These are phyloP conservation scores for Irena cyanogastra DNA, from an alignment of 2,113 vertebrate species.

Conservation along the genomic window DNA sequence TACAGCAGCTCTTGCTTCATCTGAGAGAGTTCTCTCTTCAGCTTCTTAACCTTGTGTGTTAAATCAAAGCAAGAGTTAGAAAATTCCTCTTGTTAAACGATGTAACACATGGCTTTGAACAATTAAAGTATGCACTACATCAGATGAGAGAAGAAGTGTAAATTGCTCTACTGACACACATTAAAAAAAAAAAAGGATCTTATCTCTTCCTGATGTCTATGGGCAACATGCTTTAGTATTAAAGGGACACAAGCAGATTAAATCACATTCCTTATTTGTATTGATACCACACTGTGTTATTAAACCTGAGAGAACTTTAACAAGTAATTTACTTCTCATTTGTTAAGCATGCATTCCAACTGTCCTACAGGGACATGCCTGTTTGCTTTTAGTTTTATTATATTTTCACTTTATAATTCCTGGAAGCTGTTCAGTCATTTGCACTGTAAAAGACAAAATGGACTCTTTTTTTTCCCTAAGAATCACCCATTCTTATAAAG, in stretches of 20 bases:
- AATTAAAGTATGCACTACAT: constrained; percentile 19
- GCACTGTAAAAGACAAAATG: not conserved
- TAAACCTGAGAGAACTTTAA: constrained; percentile 66
- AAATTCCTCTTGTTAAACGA: constrained; percentile 14
- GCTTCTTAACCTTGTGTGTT: constrained; percentile 79
- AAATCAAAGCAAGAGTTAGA: constrained; percentile 62
- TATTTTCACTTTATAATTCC: constrained; percentile 34
- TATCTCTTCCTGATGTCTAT: constrained; percentile 17
- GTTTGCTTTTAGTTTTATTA: constrained; percentile 20
- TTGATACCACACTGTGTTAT: constrained; percentile 59
- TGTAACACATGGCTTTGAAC: not conserved
- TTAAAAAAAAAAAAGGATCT: constrained; percentile 22
- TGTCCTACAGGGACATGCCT: constrained; percentile 26
- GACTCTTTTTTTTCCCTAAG: not conserved
- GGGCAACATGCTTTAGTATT: constrained; percentile 41
- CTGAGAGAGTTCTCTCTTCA: constrained; percentile 83
- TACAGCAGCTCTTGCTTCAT: constrained; percentile 86
- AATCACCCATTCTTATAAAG: not conserved
- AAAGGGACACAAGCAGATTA: constrained; percentile 47
- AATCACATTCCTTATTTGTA: constrained; percentile 61
- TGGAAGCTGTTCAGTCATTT: not conserved
- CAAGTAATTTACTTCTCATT: constrained; percentile 56
- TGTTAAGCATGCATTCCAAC: constrained; percentile 35
- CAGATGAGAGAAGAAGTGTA: not conserved
- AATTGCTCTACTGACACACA: constrained; percentile 45